A percentile compares a stretch with the other conserved stretches of the same genome.
These are phyloP conservation scores for Apostichopus japonicus DNA, from an alignment of 35 echinoderm and acorn worm species.

Conservation along the genomic window DNA sequence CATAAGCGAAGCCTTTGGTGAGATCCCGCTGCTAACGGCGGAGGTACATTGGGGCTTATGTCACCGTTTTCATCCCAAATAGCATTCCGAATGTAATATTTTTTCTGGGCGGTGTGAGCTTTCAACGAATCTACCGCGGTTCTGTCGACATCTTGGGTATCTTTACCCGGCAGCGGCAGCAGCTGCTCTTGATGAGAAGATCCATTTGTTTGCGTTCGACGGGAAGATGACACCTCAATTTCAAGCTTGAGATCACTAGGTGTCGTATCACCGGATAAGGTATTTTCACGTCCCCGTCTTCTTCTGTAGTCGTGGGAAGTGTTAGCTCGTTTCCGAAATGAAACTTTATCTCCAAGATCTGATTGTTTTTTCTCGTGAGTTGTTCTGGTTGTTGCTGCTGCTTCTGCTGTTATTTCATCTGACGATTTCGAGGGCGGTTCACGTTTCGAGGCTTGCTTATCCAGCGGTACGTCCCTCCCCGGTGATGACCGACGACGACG, in stretches of 20 bases:
- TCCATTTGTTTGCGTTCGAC: not conserved
- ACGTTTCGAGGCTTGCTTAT: not conserved
- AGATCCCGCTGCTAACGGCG: not conserved
- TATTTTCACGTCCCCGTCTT: not conserved
- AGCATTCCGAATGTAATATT: constrained; percentile 45
- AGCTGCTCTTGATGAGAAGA: constrained; percentile 15
- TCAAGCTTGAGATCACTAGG: constrained; percentile 50
- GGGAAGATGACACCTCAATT: not conserved
- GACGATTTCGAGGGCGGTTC: not conserved
- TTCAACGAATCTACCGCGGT: constrained; percentile 52
- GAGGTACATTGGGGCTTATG: constrained; percentile 17
- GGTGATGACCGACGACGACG: not conserved
- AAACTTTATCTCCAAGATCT: not conserved
- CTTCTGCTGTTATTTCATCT: not conserved
- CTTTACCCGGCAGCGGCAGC: not conserved
- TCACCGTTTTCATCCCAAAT: constrained; percentile 55
- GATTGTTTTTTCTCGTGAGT: not conserved
- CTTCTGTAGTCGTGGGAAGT: not conserved
- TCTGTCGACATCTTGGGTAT: constrained; percentile 21
- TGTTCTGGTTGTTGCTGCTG: not conserved
- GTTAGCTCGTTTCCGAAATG: not conserved
- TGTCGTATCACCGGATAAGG: constrained; percentile 24
- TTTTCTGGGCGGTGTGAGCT: not conserved
- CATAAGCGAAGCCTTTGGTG: constrained; percentile 45
- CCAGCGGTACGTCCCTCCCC: not conserved